A percentile compares a stretch with the other conserved stretches of the same genome.
Conservation (phyloP, 1,140 invertebrate species). For the Papilio aristodemus region DNA sequence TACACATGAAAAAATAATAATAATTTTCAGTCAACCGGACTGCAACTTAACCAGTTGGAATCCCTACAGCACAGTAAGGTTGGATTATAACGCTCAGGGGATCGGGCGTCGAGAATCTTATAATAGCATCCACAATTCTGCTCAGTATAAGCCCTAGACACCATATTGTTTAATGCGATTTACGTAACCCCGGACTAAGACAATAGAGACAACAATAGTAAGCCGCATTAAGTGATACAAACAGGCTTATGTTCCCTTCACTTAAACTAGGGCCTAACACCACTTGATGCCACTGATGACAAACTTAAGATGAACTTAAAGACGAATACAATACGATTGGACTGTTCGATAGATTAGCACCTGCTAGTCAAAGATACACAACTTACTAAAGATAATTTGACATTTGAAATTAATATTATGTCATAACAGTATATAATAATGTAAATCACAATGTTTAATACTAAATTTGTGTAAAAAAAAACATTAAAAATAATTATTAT, state of each 20-base stretch:
- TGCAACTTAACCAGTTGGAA: not conserved
- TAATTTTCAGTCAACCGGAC: not conserved
- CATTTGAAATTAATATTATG: too few species aligned
- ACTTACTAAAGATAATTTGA: not conserved
- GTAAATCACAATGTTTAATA: too few species aligned
- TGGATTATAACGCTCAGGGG: constrained; percentile 2
- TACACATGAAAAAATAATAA: not conserved
- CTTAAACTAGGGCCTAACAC: too few species aligned
- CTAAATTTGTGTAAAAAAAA: too few species aligned
- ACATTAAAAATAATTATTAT: too few species aligned
- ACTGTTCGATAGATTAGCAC: not conserved
- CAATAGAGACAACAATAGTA: not conserved
- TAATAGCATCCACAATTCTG: not conserved
- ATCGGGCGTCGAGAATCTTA: not conserved
- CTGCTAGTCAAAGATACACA: not conserved
- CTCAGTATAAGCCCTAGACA: constrained; percentile 5
- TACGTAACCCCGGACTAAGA: not conserved
- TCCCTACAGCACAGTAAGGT: not conserved
- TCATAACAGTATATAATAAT: too few species aligned
- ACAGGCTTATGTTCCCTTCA: not conserved
- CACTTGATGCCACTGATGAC: not conserved
- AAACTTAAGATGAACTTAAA: not conserved
- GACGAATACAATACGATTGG: not conserved
- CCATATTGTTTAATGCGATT: constrained; percentile 13
- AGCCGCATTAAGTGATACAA: constrained; percentile 8